phyloP scores from a whole-genome alignment of 2,113 vertebrate genomes.

The Bagarius yarrelli region DNA sequence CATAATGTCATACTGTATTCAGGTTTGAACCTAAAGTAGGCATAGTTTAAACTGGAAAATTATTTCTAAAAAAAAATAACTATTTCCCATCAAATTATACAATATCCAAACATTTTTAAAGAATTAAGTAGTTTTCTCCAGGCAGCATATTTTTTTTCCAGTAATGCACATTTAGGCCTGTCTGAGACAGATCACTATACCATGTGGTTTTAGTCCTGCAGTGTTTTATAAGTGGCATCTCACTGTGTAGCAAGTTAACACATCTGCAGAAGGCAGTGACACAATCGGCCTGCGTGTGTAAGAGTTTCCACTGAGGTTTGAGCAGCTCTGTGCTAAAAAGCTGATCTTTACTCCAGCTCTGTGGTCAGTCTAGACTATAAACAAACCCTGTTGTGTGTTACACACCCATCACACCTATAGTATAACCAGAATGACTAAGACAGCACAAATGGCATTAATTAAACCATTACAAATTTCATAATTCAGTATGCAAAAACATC shows the following conservation, averaged over 20 bases:
- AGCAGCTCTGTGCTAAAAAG: slow-evolving; percentile 1
- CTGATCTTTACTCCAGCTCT: slow-evolving; percentile 27
- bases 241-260: slow-evolving; percentile 15
- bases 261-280: slow-evolving; percentile 55
- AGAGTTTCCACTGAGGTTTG: slow-evolving; percentile 57
- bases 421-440: slow-evolving; percentile 2
- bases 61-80: too few species aligned
- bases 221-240: slow-evolving; percentile 30
- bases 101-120: background rate
- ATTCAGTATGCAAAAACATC: background rate
- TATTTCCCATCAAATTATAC: too few species aligned
- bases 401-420: background rate
- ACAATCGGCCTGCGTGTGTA: slow-evolving; percentile 55
- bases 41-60: background rate
- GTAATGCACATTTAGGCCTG: slow-evolving; percentile 26
- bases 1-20: too few species aligned
- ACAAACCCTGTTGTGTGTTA: background rate
- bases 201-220: slow-evolving; percentile 25
- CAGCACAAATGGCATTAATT: background rate
- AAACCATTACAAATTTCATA: background rate
- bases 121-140: slow-evolving; percentile 11
- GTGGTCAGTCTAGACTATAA: slow-evolving; percentile 20
- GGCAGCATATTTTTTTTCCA: background rate
- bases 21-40: background rate
- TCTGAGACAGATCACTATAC: slow-evolving; percentile 27